These are phyloP conservation scores for Linnaemya vulpina DNA, from an alignment of 2,888 invertebrate genomes.

Conservation along the genomic window DNA sequence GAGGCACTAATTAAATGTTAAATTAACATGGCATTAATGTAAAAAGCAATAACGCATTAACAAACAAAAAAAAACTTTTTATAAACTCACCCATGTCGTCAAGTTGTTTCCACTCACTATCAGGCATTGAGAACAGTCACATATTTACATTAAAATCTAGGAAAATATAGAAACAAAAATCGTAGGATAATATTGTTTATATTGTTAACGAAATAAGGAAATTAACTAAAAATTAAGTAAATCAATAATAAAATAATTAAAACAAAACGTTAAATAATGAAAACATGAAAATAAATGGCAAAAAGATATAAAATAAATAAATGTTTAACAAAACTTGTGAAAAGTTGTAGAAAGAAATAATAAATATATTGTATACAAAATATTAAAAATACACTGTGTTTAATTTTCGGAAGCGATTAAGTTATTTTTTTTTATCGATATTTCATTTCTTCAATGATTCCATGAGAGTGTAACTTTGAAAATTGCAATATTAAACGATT, in stretches of 20 bases:
- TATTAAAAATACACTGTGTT: conserved; percentile 5
- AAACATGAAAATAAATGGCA: conserved; percentile 49
- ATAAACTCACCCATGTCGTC: conserved; percentile 20
- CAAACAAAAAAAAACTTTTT: conserved; percentile 20
- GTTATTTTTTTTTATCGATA: conserved; percentile 16
- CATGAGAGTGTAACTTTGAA: no score
- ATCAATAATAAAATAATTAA: conserved; percentile 20
- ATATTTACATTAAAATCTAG: conserved; percentile 12
- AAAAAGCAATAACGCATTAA: conserved; percentile 14
- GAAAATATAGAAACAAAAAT: conserved; percentile 8
- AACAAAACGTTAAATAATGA: conserved; percentile 50
- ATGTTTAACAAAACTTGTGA: conserved; percentile 62
- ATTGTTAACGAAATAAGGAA: conserved; percentile 52
- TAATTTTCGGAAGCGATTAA: neutral
- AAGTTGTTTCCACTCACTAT: conserved; percentile 43
- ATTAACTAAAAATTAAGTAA: conserved; percentile 41
- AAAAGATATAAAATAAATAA: conserved; percentile 48
- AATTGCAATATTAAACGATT: no score
- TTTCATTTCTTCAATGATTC: neutral
- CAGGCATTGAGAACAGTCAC: neutral
- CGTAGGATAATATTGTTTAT: conserved; percentile 53
- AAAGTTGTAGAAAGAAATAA: conserved; percentile 49
- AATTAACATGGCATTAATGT: conserved; percentile 54
- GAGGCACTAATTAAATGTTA: conserved; percentile 39
- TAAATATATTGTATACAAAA: conserved; percentile 69